A percentile compares a stretch with the other conserved stretches of the same genome.
These are phyloP conservation scores for Falcunculus frontatus DNA, from an alignment of 2,113 vertebrate species.

Conservation along the genomic window DNA sequence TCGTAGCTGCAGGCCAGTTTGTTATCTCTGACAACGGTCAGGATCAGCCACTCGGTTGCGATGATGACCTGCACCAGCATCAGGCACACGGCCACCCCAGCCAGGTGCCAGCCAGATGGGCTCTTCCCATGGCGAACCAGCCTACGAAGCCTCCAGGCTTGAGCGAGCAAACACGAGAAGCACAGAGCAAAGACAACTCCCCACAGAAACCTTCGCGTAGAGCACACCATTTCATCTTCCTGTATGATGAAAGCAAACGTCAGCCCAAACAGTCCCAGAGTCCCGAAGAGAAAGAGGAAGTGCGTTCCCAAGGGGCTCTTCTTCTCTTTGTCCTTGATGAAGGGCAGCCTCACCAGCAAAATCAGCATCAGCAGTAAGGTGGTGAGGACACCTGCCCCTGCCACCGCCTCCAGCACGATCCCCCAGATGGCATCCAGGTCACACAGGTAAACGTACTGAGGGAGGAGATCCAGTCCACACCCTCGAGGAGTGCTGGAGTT, in stretches of 20 bases:
- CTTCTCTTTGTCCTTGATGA: conserved; percentile 90
- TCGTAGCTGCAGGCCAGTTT: conserved; percentile 87
- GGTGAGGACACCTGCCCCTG: conserved; percentile 84
- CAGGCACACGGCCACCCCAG: conserved; percentile 81
- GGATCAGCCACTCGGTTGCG: conserved; percentile 89
- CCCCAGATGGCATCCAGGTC: conserved; percentile 96
- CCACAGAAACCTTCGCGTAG: conserved; percentile 87
- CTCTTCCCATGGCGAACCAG: conserved; percentile 85
- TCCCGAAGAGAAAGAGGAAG: conserved; percentile 89
- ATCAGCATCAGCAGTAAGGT: conserved; percentile 83
- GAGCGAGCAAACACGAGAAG: conserved; percentile 91
- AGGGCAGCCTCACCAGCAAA: conserved; percentile 86
- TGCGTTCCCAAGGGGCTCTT: conserved; percentile 84
- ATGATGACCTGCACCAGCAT: conserved; percentile 92
- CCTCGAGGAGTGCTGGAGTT: conserved; percentile 80
- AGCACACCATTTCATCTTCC: conserved; percentile 86
- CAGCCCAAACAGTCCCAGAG: conserved; percentile 88
- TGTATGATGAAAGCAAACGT: conserved; percentile 92
- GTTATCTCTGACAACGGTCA: conserved; percentile 86
- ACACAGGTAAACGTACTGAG: conserved; percentile 88
- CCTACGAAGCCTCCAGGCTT: conserved; percentile 84
- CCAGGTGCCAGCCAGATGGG: conserved; percentile 85
- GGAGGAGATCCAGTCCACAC: conserved; percentile 85
- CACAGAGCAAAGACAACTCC: conserved; percentile 89
- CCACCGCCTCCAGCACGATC: conserved; percentile 87